A percentile compares a stretch with the other conserved stretches of the same genome.
Conservation (phyloP, 2,797 vertebrate genomes). For the Heterohyrax brucei region DNA sequence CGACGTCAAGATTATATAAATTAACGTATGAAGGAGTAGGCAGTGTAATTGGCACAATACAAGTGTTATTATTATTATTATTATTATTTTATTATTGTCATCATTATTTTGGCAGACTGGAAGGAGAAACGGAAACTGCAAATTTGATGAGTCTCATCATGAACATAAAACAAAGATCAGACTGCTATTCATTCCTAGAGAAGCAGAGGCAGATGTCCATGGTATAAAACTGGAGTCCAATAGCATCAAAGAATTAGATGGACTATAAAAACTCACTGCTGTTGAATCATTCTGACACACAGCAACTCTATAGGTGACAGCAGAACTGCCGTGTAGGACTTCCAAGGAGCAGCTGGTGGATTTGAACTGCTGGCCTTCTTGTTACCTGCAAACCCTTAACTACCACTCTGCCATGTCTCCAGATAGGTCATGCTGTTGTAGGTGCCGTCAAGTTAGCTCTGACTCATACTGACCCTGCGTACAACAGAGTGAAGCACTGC, state of each 20-base stretch:
- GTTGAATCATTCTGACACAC: no score
- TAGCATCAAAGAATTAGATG: not conserved
- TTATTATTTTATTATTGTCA: not conserved
- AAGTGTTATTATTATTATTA: not conserved
- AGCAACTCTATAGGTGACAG: no score
- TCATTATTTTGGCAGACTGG: constrained; percentile 20
- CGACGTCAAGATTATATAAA: not conserved
- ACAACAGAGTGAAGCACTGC: no score
- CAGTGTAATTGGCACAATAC: not conserved
- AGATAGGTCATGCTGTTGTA: no score
- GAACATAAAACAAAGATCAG: constrained; percentile 20
- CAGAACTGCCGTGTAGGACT: no score
- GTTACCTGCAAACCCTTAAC: no score
- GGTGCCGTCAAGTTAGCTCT: no score
- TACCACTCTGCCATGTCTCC: no score
- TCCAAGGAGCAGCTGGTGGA: no score
- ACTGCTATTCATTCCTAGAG: not conserved
- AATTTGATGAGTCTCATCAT: not conserved
- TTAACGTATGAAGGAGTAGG: not conserved
- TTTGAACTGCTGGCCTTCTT: no score
- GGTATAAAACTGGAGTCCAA: not conserved
- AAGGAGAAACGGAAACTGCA: not conserved
- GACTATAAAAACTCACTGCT: no score
- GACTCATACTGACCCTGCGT: no score
- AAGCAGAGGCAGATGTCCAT: not conserved